phyloP scores from a whole-genome alignment of 2,113 vertebrate species.

The Onychostoma macrolepis region DNA sequence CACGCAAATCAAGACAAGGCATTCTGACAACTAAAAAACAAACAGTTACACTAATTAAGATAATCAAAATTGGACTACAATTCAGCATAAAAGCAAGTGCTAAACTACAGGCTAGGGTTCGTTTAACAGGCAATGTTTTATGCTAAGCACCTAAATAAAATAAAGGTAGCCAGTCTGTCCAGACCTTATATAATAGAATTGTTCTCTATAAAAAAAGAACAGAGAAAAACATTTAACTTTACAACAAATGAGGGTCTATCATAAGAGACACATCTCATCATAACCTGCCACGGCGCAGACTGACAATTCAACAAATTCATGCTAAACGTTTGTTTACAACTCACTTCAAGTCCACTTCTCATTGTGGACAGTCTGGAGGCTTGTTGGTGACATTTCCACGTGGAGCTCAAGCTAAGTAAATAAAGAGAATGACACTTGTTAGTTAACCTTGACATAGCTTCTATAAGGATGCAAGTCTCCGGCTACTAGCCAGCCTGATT shows the following conservation, averaged over 20 bases:
- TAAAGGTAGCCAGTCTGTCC: background rate
- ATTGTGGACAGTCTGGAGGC: background rate
- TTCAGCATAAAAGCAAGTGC: background rate
- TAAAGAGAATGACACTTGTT: slow-evolving; percentile 25
- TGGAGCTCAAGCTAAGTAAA: slow-evolving; percentile 9
- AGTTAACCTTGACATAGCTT: slow-evolving; percentile 54
- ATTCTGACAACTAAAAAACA: background rate
- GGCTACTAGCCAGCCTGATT: background rate
- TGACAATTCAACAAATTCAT: background rate
- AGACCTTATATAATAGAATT: background rate
- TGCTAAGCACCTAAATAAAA: background rate
- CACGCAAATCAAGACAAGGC: background rate
- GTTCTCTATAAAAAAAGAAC: background rate
- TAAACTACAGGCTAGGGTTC: no score
- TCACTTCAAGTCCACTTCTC: slow-evolving; percentile 12
- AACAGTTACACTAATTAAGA: background rate
- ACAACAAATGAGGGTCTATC: background rate
- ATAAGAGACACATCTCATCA: background rate
- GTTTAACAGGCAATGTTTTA: background rate
- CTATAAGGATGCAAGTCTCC: background rate
- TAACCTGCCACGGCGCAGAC: background rate
- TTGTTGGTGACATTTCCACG: slow-evolving; percentile 9
- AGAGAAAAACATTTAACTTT: background rate
- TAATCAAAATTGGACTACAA: background rate
- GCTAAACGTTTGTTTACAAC: background rate